Percentiles rank a stretch among this genome's conserved stretches.
Conservation (phyloP, 2,113 vertebrate genomes). For the Toxotes chatareus region DNA sequence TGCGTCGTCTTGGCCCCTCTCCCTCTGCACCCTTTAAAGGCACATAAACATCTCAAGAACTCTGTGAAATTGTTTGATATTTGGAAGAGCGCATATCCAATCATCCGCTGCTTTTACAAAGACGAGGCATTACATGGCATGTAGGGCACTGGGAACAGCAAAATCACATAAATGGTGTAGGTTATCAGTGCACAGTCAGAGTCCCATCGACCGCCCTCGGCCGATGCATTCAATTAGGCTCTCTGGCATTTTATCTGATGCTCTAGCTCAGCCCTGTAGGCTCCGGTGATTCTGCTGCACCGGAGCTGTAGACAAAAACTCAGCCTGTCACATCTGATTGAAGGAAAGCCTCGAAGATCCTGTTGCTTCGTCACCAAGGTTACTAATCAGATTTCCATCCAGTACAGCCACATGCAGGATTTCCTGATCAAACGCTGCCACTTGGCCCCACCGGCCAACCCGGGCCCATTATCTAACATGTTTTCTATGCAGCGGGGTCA, state of each 20-base stretch:
- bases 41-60: conserved; percentile 47
- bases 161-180: conserved; percentile 64
- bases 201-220: conserved; percentile 16
- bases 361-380: conserved; percentile 91
- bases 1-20: conserved; percentile 40
- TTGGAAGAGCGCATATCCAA: neutral
- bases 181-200: conserved; percentile 65
- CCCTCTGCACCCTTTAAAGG: conserved; percentile 43
- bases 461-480: conserved; percentile 93
- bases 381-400: conserved; percentile 97
- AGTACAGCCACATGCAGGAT: conserved; percentile 89
- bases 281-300: conserved; percentile 67
- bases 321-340: conserved; percentile 91
- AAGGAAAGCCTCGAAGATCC: conserved; percentile 87
- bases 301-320: conserved; percentile 84
- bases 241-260: conserved; percentile 74
- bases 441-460: conserved; percentile 86
- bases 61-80: conserved; percentile 43
- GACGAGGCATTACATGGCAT: neutral
- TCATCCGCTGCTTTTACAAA: conserved; percentile 8
- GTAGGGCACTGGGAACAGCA: conserved; percentile 34
- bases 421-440: conserved; percentile 93
- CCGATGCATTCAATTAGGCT: conserved; percentile 73
- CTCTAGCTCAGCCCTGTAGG: conserved; percentile 30
- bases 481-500: conserved; percentile 94